A percentile compares a stretch with the other conserved stretches of the same genome.
phyloP scores from a whole-genome alignment of 1,140 invertebrate genomes.

The Drosophila carrolli region DNA sequence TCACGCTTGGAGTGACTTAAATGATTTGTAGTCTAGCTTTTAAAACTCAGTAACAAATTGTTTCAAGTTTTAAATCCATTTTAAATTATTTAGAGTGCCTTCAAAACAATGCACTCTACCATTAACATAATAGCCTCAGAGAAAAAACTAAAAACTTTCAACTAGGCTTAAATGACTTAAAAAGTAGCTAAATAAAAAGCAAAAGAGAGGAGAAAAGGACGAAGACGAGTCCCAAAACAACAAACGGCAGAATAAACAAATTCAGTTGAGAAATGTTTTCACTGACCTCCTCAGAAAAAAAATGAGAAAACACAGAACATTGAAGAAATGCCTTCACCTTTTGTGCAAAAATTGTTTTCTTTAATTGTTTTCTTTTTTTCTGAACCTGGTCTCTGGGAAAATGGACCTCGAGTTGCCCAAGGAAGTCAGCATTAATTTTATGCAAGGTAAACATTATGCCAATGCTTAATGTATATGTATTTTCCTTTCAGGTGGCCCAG shows the following conservation, averaged over 20 bases:
- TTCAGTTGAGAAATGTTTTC: slow-evolving; percentile 44
- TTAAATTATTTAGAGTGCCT: slow-evolving; percentile 14
- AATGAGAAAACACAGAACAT: neutral
- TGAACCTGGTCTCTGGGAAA: neutral
- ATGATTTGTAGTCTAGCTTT: too few relatives aligned
- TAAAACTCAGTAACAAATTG: too few relatives aligned
- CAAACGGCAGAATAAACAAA: slow-evolving; percentile 38
- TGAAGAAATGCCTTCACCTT: slow-evolving; percentile 30
- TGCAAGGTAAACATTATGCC: slow-evolving; percentile 56
- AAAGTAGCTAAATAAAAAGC: neutral
- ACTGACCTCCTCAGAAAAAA: slow-evolving; percentile 23
- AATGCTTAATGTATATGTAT: slow-evolving; percentile 45
- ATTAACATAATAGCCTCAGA: slow-evolving; percentile 7
- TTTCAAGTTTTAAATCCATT: neutral
- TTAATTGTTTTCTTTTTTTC: slow-evolving; percentile 52
- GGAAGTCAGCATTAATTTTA: slow-evolving; percentile 53
- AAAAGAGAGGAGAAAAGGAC: neutral
- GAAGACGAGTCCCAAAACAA: slow-evolving; percentile 28
- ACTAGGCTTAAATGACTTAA: slow-evolving; percentile 24
- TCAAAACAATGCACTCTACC: neutral
- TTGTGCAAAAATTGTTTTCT: slow-evolving; percentile 53
- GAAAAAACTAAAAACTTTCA: slow-evolving; percentile 17
- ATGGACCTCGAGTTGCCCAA: slow-evolving; percentile 13
- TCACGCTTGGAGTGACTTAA: neutral
- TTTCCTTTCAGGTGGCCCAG: slow-evolving; percentile 21